Percentiles rank a stretch among this genome's conserved stretches.
phyloP scores from a whole-genome alignment of 2,888 invertebrate species.

The Agrotis clavis region DNA sequence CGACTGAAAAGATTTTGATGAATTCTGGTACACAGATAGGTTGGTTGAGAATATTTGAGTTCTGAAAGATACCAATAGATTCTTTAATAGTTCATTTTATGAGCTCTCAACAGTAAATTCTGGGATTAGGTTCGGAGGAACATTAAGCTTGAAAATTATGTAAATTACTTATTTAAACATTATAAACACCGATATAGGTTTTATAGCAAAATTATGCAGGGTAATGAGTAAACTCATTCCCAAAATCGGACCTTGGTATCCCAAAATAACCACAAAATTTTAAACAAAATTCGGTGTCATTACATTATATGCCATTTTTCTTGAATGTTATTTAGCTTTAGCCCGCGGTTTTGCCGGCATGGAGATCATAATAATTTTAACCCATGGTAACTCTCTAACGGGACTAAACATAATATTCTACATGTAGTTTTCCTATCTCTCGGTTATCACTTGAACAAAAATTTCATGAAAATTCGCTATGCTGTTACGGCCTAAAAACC shows the following conservation, averaged over 20 bases:
- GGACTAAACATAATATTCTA: too few relatives aligned
- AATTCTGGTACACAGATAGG: too few relatives aligned
- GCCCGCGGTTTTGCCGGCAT: not conserved
- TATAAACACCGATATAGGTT: slow-evolving; percentile 16
- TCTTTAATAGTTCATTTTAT: not conserved
- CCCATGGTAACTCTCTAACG: too few relatives aligned
- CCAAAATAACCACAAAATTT: slow-evolving; percentile 19
- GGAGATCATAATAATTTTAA: too few relatives aligned
- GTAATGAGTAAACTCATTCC: not conserved
- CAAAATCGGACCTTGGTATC: not conserved
- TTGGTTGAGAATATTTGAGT: too few relatives aligned
- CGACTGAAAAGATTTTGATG: too few relatives aligned
- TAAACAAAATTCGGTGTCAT: not conserved
- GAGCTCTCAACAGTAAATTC: not conserved
- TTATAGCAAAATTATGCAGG: slow-evolving; percentile 35
- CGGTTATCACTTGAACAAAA: too few relatives aligned
- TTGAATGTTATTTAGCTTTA: slow-evolving; percentile 2
- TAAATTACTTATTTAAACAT: slow-evolving; percentile 25
- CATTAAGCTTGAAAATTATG: slow-evolving; percentile 28
- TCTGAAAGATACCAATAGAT: too few relatives aligned
- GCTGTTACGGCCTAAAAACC: too few relatives aligned
- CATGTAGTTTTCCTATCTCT: too few relatives aligned
- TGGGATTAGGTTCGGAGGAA: not conserved
- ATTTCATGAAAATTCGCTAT: too few relatives aligned
- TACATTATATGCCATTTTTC: slow-evolving; percentile 19